Evolutionary conservation across 2,113 vertebrate species (phyloP).

Genomic region (Passer montanus): DNA sequence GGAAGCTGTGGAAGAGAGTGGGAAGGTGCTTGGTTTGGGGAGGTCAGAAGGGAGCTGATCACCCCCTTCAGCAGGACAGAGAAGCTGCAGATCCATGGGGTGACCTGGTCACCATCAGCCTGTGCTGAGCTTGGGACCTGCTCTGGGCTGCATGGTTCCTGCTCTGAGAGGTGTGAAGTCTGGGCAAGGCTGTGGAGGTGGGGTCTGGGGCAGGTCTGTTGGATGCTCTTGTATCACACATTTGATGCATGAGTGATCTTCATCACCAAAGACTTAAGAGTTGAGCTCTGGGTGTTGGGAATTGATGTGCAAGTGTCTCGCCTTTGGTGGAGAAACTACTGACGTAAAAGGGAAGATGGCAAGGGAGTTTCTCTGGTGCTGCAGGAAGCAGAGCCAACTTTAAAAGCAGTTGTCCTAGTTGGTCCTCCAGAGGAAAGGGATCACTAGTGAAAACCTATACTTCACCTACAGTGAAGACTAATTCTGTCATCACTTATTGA

Average conservation of each 20-base stretch:
- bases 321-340: not conserved
- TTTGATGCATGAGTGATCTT: not conserved
- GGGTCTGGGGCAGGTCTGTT: not conserved
- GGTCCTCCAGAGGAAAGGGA: not conserved
- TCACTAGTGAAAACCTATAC: not conserved
- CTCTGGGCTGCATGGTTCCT: rapidly evolving
- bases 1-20: not conserved
- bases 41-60: not conserved
- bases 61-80: not conserved
- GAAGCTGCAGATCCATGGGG: not conserved
- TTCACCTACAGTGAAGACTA: not conserved
- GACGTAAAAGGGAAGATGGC: not conserved
- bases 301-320: not conserved
- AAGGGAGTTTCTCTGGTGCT: not conserved
- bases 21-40: not conserved
- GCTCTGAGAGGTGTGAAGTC: rapidly evolving
- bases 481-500: not conserved
- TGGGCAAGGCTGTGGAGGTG: not conserved
- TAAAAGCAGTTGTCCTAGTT: not conserved
- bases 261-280: not conserved
- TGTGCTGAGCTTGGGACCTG: not conserved
- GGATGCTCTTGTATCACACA: not conserved
- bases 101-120: not conserved
- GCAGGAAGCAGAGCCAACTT: not conserved
- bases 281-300: not conserved